Base-by-base conservation (phyloP, 2,888 invertebrate genomes). In the Catocala nupta region DNA sequence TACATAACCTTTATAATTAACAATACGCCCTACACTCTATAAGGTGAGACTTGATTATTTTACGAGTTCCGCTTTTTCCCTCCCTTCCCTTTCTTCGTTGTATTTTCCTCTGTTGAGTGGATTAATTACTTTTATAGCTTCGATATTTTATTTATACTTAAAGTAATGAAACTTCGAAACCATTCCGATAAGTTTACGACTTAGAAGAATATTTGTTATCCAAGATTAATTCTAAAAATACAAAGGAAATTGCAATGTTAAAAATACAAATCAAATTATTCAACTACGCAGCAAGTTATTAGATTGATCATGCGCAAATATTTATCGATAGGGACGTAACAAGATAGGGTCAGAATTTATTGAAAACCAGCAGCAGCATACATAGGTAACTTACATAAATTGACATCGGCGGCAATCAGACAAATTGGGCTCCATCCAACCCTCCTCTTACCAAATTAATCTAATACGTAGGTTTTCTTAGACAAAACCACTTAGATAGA, bases 341-440 rank as follows among this genome's bases (percentile, higher is more conserved):
- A 84, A 85, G 90, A 91, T 91, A 92, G 92, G 92, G 92, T 88
- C 92, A 90, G 83, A 89, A 94, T 92, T 92, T 94, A 93, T 93
- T 89, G 91, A 88, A 91, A 92, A 89, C 87, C 86, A 87, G 81
- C 81, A 86, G 81, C 81, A 57, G 81, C 81, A 85, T 87, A 90
- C 87, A 90, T 91, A 91, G 90, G 86, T 89, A 84, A 84, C 84
- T 85, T 88, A 90, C 85, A 90, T 88, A 90, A 88, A 91, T 90
- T 89, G 89, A 90, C 87, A 92, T 89, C 80, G 90, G 90, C 87
- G 89, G 93, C 94, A 94, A 94, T 94, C 94, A 94, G 94, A 94
- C 94, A 94, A 94, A 94, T 94, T 94, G 94, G 94, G 91, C 90
- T 94, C 90, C 89, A 83, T 86, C 90, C 86, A 86, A 87, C 93